Evolutionary conservation across 2,888 invertebrate genomes (phyloP), one percentile per base, ranked within the genome.

Genomic region (Hypomecis punctinalis): DNA sequence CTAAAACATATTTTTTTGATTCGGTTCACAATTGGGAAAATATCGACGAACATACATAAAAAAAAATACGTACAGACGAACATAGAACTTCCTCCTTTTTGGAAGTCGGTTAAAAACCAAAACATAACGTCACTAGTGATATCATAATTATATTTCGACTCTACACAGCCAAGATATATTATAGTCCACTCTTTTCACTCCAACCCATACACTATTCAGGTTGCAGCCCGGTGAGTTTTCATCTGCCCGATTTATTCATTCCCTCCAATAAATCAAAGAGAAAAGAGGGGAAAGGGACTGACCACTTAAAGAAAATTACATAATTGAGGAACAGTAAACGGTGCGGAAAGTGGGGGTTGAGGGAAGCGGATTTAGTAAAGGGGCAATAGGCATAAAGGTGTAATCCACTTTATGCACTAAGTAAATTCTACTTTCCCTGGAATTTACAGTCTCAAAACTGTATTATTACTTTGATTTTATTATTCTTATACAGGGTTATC

Each of bases 291-390:
- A 81, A 89, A 85, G 81, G 85, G 83, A 80, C 86, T 85, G 81
- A 87, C 89, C 90, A 90, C 90, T 91, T 91, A 86, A 86, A 90
- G 88, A 90, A 92, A 92, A 91, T 92, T 89, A 90, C 89, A 89
- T 91, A 91, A 91, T 92, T 92, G 92, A 88, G 90, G 91, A 90
- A 90, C 87, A 90, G 88, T 87, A 89, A 92, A 90, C 91, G 91
- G 85, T 80, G 90, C 89, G 91, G 87, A 83, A 91, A 91, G 89
- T 83, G 84, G 86, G 82, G 79, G 65, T 49, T 58, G 42, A 61
- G 33, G 48, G 66, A 40, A 46, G 33, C 35, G 53, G 58, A 42
- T 45, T 52, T 13, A 45, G 54, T 23, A 35, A 42, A 36, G 53
- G 61, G 61, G 61, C 54, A 46, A 45, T 40, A 8, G n/a, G 7